Evolutionary conservation across 2,113 vertebrate genomes (phyloP).

Genomic region (Hipposideros armiger): DNA sequence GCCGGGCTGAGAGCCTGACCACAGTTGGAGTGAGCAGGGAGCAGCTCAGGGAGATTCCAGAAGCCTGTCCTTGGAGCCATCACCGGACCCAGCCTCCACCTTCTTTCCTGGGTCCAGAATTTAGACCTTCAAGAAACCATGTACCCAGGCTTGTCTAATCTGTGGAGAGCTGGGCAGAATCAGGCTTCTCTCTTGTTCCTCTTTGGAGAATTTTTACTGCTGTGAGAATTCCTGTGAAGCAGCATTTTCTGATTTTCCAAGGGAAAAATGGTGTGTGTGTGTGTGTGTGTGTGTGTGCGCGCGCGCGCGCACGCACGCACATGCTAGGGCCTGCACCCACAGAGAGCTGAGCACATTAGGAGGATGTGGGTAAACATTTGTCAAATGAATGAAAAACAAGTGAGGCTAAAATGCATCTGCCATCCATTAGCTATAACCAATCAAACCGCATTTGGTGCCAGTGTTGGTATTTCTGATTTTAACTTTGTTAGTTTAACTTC

Average conservation of each 20-base stretch:
- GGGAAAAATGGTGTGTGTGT: neutral
- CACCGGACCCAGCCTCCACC: neutral
- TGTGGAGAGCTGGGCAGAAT: neutral
- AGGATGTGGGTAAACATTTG: neutral
- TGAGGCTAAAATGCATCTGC: neutral
- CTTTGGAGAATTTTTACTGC: neutral
- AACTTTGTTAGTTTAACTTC: neutral
- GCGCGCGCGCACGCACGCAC: no score
- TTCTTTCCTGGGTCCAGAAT: neutral
- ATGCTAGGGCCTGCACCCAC: neutral
- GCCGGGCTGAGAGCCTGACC: neutral
- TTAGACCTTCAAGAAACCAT: neutral
- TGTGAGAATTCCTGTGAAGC: neutral
- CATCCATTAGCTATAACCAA: neutral
- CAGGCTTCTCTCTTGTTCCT: neutral
- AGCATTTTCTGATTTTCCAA: neutral
- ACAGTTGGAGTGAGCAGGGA: neutral
- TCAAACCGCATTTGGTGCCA: neutral
- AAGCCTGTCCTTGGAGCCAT: neutral
- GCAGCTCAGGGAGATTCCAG: neutral
- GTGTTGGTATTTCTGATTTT: neutral
- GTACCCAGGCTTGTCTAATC: neutral
- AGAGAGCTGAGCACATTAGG: neutral
- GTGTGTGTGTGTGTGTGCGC: neutral
- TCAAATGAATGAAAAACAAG: neutral